phyloP scores from a whole-genome alignment of 2,888 invertebrate genomes.

The Aethes cnicana region DNA sequence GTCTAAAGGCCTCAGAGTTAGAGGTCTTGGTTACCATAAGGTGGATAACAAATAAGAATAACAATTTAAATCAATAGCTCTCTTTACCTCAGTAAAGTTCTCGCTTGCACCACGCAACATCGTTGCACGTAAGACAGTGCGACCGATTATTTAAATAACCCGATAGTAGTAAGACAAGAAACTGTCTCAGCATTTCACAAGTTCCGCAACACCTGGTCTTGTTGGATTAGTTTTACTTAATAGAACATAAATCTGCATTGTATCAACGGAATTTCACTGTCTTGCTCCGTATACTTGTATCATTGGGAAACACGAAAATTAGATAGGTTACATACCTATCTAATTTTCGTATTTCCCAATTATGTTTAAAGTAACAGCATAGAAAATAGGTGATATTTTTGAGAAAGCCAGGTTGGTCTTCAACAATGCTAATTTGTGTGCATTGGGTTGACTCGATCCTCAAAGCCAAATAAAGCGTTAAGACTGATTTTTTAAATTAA shows the following conservation, averaged over 20 bases:
- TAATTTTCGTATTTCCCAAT: too few species aligned
- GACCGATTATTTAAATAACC: constrained; percentile 27
- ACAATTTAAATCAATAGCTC: too few species aligned
- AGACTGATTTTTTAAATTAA: constrained; percentile 75
- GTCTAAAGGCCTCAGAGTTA: too few species aligned
- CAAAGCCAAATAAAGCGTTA: constrained; percentile 70
- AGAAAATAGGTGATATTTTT: too few species aligned
- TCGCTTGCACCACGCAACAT: neutral
- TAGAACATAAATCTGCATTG: neutral
- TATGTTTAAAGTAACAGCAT: too few species aligned
- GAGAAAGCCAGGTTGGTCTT: neutral
- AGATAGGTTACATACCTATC: too few species aligned
- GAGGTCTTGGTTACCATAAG: too few species aligned
- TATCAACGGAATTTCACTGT: too few species aligned
- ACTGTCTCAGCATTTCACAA: constrained; percentile 29
- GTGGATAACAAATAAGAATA: too few species aligned
- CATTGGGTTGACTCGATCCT: constrained; percentile 15
- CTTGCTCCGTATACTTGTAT: too few species aligned
- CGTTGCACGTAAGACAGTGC: constrained; percentile 15
- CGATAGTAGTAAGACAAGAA: constrained; percentile 30
- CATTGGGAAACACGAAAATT: too few species aligned
- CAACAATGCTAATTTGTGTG: constrained; percentile 12
- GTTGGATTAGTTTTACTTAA: constrained; percentile 21
- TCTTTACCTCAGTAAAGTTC: too few species aligned
- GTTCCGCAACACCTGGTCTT: constrained; percentile 24